Base-by-base conservation (phyloP, 2,113 vertebrate species). In the Tetrao urogallus region DNA sequence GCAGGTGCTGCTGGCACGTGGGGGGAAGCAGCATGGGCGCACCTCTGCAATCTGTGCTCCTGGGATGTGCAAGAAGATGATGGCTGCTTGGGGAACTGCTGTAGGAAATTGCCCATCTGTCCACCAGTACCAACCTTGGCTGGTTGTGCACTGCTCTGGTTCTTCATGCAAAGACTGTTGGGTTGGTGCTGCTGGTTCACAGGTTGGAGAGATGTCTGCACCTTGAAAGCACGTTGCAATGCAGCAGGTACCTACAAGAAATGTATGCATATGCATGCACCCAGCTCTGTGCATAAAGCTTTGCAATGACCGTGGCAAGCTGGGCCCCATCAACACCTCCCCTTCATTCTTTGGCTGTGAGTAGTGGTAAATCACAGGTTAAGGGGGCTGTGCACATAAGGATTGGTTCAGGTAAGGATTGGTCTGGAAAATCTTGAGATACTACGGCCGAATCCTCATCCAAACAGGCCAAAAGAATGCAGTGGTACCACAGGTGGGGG, bases 201-300 rank as follows among this genome's bases (percentile, higher is more conserved):
- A 32, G 42, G 61, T 19, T 54, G 7, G 11, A 28, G 69, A 45
- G 82, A 2, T 12, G 36, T 1, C 40, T 7, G 13, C 25, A 2
- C 16, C 54, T 67, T 4, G 19, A 5, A 45, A 8, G 61, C 2
- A 2, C 1, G 32, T 42, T 24, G 85, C 54, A 21, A 4, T 38
- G 0, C 6, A 22, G 30, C 82, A 89, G 93, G 87, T 94, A 80
- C 0, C 48, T 89, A 27, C 32, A 1, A 28, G 13, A 19, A 21
- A 45, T 1, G 2, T 10, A 6, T 2, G 1, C 2, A 0, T 2
- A 1, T 0, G 8, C 9, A 25, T 17, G 10, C 28, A 13, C 34
- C 32, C 52, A 4, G 2, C 50, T 21, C 47, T 42, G 3, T 8
- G 64, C 32, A 2, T 24, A 1, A 13, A 32, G 70, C 25, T 40